These are phyloP conservation scores for Etheostoma spectabile DNA, from an alignment of 2,113 vertebrate genomes.

Conservation along the genomic window DNA sequence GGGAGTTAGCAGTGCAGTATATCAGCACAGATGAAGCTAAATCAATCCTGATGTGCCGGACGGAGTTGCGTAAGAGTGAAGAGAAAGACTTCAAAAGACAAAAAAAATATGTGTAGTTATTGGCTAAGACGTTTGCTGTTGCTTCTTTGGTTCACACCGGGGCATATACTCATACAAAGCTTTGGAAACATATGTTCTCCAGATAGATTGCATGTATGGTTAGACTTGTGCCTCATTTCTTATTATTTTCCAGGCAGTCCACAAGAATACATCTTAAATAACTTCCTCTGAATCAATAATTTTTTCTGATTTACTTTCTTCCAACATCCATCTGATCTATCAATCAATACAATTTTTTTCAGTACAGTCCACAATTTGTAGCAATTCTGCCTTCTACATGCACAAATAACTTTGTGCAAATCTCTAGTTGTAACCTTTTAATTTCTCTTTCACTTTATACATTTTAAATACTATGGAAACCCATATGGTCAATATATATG, in stretches of 20 bases:
- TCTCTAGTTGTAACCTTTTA: neutral
- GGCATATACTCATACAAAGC: neutral
- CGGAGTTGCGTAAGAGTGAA: slow-evolving; percentile 17
- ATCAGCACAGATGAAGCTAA: slow-evolving; percentile 1
- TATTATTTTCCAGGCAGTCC: neutral
- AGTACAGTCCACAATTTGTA: neutral
- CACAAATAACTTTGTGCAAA: neutral
- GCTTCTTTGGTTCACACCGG: neutral
- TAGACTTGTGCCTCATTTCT: neutral
- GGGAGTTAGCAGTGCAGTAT: slow-evolving; percentile 15
- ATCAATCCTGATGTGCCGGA: slow-evolving; percentile 23
- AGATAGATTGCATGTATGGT: neutral
- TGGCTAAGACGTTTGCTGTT: neutral
- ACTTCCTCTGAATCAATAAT: neutral
- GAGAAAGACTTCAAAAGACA: slow-evolving; percentile 1
- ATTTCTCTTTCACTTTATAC: neutral
- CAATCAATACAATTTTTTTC: neutral
- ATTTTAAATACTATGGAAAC: neutral
- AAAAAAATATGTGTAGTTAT: neutral
- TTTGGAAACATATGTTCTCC: neutral
- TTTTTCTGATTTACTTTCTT: neutral
- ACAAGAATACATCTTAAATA: neutral
- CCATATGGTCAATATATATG: neutral
- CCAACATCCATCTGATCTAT: neutral
- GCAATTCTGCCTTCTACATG: neutral